These are phyloP conservation scores for Cyprinodon tularosa DNA, from an alignment of 2,113 vertebrate species.

Conservation along the genomic window DNA sequence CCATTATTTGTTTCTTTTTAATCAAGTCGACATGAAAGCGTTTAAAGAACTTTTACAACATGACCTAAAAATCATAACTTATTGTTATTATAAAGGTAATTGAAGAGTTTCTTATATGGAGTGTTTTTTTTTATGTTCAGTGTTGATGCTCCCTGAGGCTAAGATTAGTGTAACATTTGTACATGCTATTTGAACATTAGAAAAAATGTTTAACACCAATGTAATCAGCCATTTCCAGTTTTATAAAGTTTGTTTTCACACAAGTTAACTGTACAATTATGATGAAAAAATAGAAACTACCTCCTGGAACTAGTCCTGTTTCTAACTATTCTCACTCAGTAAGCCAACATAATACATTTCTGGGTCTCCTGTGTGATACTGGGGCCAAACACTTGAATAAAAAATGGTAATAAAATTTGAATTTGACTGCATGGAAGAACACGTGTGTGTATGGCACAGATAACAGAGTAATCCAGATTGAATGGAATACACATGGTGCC, in stretches of 20 bases:
- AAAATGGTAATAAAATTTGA: conserved; percentile 28
- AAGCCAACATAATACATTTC: conserved; percentile 37
- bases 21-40: no score
- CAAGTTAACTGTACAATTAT: conserved; percentile 24
- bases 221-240: conserved; percentile 43
- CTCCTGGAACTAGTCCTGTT: conserved; percentile 1
- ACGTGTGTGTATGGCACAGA: conserved; percentile 61
- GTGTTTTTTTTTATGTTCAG: conserved; percentile 8
- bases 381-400: conserved; percentile 47
- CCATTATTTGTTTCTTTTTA: no score
- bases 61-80: no score
- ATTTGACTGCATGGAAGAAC: conserved; percentile 25
- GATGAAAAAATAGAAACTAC: background rate
- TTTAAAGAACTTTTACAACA: no score
- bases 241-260: conserved; percentile 50
- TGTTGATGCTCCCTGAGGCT: background rate
- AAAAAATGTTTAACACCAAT: conserved; percentile 16
- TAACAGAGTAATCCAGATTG: conserved; percentile 65
- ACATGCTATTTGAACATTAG: conserved; percentile 37
- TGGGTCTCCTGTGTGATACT: conserved; percentile 39
- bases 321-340: conserved; percentile 50
- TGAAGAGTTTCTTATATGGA: conserved; percentile 33
- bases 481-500: conserved; percentile 31
- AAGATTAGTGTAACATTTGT: conserved; percentile 40
- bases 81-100: conserved; percentile 56